These are phyloP conservation scores for Rousettus leschenaultii DNA, from an alignment of 2,113 vertebrate species.

Conservation along the genomic window DNA sequence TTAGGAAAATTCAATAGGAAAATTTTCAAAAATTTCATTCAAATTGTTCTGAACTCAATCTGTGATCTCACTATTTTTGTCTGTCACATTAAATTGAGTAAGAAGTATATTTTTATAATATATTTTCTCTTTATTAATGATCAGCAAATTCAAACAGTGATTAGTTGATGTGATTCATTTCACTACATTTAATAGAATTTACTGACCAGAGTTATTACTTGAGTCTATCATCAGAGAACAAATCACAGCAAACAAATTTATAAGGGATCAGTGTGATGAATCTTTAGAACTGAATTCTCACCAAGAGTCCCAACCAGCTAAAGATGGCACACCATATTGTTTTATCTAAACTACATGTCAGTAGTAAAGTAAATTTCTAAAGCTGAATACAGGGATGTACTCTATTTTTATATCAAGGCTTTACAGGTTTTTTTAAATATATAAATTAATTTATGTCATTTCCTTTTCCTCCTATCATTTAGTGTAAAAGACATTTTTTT, in stretches of 20 bases:
- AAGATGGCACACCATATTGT: background rate
- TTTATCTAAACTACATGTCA: background rate
- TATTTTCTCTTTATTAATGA: slow-evolving; percentile 25
- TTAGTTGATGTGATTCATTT: slow-evolving; percentile 23
- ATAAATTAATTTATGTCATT: background rate
- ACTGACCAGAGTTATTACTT: slow-evolving; percentile 19
- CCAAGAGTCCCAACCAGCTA: background rate
- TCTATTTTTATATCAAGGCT: background rate
- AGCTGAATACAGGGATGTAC: background rate
- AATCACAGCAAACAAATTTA: slow-evolving; percentile 29
- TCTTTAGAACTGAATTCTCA: background rate
- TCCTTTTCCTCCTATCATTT: background rate
- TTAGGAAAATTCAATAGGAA: background rate
- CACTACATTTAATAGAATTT: slow-evolving; percentile 35
- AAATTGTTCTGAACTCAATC: background rate
- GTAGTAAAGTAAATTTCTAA: background rate
- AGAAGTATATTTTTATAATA: background rate
- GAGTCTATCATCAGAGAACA: slow-evolving; percentile 11
- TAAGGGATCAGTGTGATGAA: background rate
- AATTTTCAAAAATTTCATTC: background rate
- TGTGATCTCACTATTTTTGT: background rate
- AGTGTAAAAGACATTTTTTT: background rate
- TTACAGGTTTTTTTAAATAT: background rate
- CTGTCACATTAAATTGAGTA: background rate
- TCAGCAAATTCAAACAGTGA: background rate